These are phyloP conservation scores for Hemichromis elongatus DNA, from an alignment of 2,113 vertebrate species.

Conservation along the genomic window DNA sequence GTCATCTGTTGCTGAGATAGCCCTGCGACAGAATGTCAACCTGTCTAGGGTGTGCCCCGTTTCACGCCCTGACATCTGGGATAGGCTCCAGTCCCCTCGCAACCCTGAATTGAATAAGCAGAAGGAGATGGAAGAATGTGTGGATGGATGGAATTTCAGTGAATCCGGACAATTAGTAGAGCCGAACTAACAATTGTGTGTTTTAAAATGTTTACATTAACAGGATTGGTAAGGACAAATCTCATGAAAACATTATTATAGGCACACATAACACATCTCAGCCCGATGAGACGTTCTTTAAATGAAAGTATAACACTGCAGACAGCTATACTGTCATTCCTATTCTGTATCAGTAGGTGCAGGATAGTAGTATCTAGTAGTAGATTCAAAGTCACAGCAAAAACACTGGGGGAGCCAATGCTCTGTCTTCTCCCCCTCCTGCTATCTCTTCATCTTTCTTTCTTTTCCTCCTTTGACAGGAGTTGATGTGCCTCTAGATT, in stretches of 20 bases:
- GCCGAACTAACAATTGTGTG: not conserved
- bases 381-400: not conserved
- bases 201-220: not conserved
- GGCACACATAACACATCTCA: not conserved
- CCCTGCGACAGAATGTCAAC: not conserved
- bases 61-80: not conserved
- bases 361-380: not conserved
- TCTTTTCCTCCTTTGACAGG: constrained; percentile 56
- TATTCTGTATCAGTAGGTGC: not conserved
- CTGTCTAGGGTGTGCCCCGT: not conserved
- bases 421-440: constrained; percentile 18
- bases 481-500: constrained; percentile 71
- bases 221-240: not conserved
- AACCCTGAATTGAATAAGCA: not conserved
- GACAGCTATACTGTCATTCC: not conserved
- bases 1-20: not conserved
- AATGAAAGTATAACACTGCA: not conserved
- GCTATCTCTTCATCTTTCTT: constrained; percentile 53
- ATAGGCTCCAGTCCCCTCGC: not conserved
- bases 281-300: not conserved
- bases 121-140: not conserved
- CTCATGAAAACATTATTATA: not conserved
- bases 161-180: not conserved
- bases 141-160: not conserved
- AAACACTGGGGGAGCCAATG: constrained; percentile 45